These are phyloP conservation scores for Nanorana parkeri DNA, from an alignment of 2,113 vertebrate genomes.

Conservation along the genomic window DNA sequence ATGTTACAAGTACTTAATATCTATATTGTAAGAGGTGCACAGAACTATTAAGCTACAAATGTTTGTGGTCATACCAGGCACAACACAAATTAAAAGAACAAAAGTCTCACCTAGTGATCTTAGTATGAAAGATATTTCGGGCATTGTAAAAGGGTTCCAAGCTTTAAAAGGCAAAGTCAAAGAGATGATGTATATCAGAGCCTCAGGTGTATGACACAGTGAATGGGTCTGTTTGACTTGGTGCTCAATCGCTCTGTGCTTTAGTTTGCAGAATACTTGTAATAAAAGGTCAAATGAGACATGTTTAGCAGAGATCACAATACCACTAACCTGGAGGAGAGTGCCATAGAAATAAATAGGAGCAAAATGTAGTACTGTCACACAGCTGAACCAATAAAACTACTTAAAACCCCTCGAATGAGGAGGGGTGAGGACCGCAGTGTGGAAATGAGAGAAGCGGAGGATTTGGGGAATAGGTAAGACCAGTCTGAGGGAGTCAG, in stretches of 20 bases:
- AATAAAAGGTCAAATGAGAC: background rate
- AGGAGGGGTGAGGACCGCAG: background rate
- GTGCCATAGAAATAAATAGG: conserved; percentile 36
- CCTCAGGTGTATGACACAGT: background rate
- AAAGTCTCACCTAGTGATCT: too few species aligned
- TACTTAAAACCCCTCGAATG: conserved; percentile 5
- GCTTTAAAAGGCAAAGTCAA: too few species aligned
- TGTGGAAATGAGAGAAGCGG: conserved; percentile 36
- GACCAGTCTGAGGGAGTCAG: conserved; percentile 19
- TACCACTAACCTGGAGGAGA: background rate
- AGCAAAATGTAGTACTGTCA: conserved; percentile 22
- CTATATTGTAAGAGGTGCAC: too few species aligned
- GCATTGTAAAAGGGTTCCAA: too few species aligned
- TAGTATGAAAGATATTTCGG: too few species aligned
- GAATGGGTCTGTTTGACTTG: background rate
- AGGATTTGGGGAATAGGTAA: conserved; percentile 41
- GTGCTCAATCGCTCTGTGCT: background rate
- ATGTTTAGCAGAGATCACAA: background rate
- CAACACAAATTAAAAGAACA: too few species aligned
- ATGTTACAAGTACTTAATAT: too few species aligned
- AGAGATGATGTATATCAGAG: too few species aligned
- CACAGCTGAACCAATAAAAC: conserved; percentile 32
- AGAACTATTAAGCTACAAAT: too few species aligned
- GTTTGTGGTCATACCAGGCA: too few species aligned
- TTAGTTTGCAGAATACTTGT: background rate